Evolutionary conservation across 2,113 vertebrate genomes (phyloP), one percentile per base, ranked within the genome.

Genomic region (Petroica traversi): DNA sequence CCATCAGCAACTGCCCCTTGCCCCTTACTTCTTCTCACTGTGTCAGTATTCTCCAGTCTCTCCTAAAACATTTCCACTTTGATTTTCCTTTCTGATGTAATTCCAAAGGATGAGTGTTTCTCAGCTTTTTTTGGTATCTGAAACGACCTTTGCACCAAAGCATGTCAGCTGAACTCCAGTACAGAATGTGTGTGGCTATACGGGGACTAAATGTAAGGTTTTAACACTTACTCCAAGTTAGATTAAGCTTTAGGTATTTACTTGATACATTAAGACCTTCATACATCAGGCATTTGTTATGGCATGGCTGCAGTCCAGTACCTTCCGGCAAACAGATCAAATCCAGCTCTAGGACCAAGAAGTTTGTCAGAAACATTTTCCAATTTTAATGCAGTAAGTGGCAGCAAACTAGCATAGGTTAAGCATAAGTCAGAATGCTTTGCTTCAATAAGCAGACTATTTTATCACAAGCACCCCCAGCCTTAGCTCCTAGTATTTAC

Each of bases 111-210:
- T 16, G 10, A 45, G 14, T 8, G 28, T 33, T 58, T 67, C 38
- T 61, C 46, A 55, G 23, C 18, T 19, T 38, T 85, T 78, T 75
- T 54, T 54, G 11, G 14, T 59, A 17, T 28, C 38, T 59, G 43
- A 68, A 80, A 63, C 40, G 33, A 68, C 8, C 15, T 83, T 75
- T 68, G 17, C 40, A 73, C 16, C 20, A 28, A 68, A 61, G 36
- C 14, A 43, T 19, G 19, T 8, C 68, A 80, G 49, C 29, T 55
- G 29, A 51, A n/a, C 34, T 67, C 29, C 31, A 59, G 33, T 9
- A 33, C 17, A 68, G 36, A 25, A n/a, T 29, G 19, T 0, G 0
- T 49, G 33, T 2, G 26, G 31, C 59, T 54, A 43, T 0, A 87
- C 18, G 22, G 22, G 14, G 31, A 43, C 25, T 40, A n/a, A 51